phyloP scores from a whole-genome alignment of 2,888 invertebrate species.

The Lasioglossum lativentre region DNA sequence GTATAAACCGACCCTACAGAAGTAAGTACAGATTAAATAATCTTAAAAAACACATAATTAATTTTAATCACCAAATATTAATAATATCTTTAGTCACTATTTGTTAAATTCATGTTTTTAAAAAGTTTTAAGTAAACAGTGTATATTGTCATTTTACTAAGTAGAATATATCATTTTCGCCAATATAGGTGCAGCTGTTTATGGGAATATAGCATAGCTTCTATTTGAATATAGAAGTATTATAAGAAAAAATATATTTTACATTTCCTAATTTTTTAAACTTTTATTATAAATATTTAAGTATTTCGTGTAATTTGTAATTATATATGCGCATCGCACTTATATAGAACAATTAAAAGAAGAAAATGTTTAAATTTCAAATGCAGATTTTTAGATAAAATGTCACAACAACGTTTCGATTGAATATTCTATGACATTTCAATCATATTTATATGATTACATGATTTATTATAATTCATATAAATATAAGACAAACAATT shows the following conservation, averaged over 20 bases:
- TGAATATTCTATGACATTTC: slow-evolving; percentile 27
- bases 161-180: slow-evolving; percentile 17
- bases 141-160: background rate
- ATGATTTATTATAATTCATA: slow-evolving; percentile 26
- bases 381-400: slow-evolving; percentile 28
- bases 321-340: too few relatives aligned
- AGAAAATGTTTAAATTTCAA: slow-evolving; percentile 14
- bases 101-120: slow-evolving; percentile 5
- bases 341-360: slow-evolving; percentile 20
- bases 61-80: slow-evolving; percentile 25
- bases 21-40: slow-evolving; percentile 22
- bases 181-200: background rate
- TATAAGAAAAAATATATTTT: background rate
- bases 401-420: slow-evolving; percentile 19
- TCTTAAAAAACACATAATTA: slow-evolving; percentile 19
- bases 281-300: background rate
- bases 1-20: background rate
- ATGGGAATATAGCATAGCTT: background rate
- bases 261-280: slow-evolving; percentile 2
- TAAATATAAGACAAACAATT: slow-evolving; percentile 30
- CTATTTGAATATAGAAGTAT: slow-evolving; percentile 11
- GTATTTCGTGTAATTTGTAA: too few relatives aligned
- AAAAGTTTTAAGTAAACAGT: slow-evolving; percentile 16
- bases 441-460: slow-evolving; percentile 44
- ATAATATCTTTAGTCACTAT: slow-evolving; percentile 1